phyloP scores from a whole-genome alignment of 2,113 vertebrate species.

The Bettongia penicillata region DNA sequence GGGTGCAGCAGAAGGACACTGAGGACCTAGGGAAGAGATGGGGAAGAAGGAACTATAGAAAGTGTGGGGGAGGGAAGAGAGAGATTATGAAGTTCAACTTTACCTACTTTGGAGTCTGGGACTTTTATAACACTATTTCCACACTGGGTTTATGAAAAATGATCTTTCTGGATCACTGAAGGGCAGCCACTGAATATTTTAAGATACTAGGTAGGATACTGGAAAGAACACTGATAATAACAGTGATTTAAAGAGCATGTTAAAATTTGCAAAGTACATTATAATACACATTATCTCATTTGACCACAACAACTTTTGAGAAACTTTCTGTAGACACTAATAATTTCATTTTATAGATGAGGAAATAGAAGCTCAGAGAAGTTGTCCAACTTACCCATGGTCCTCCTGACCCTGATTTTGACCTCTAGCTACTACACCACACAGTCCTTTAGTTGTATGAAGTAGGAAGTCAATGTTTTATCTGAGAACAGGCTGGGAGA shows the following conservation, averaged over 20 bases:
- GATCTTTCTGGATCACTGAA: not conserved
- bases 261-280: not conserved
- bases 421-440: not conserved
- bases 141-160: not conserved
- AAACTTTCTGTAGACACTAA: not conserved
- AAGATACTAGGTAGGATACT: not conserved
- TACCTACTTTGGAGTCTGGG: conserved; percentile 1
- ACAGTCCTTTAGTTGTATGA: not conserved
- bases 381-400: conserved; percentile 8
- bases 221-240: not conserved
- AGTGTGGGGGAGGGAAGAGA: not conserved
- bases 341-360: conserved; percentile 3
- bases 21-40: not conserved
- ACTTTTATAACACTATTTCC: not conserved
- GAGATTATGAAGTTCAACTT: not conserved
- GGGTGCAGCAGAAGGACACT: not conserved
- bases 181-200: not conserved
- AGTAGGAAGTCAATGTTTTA: not conserved
- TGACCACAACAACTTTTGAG: not conserved
- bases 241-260: not conserved
- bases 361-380: not conserved
- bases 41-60: not conserved
- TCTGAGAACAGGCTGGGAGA: not conserved
- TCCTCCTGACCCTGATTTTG: not conserved
- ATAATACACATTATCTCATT: not conserved